These are phyloP conservation scores for Lagodon rhomboides DNA, from an alignment of 2,797 vertebrate genomes.

Conservation along the genomic window DNA sequence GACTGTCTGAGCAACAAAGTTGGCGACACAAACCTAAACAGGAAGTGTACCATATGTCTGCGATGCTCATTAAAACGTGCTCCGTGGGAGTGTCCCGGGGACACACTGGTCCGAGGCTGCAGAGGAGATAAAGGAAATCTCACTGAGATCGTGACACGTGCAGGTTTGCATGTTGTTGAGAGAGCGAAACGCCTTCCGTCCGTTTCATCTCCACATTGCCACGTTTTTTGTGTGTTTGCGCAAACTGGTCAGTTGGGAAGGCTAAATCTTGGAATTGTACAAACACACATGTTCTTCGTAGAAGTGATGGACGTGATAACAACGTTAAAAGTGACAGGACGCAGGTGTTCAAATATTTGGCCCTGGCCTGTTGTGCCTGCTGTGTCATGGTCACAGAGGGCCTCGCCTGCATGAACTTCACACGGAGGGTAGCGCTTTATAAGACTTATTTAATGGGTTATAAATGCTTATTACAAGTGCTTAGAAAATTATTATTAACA, in stretches of 20 bases:
- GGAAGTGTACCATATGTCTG: conserved; percentile 40
- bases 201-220: not conserved
- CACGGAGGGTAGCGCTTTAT: not conserved
- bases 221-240: conserved; percentile 12
- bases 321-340: conserved; percentile 41
- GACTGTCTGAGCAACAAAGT: not conserved
- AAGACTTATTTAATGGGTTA: not conserved
- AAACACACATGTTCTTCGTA: conserved; percentile 1
- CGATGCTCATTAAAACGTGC: not conserved
- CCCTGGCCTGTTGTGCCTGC: conserved; percentile 34
- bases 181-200: not conserved
- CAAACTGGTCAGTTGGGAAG: conserved; percentile 4
- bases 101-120: not conserved
- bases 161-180: not conserved
- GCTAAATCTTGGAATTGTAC: conserved; percentile 14
- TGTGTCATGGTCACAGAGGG: conserved; percentile 35
- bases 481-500: too few species aligned
- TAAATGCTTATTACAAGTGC: too few species aligned
- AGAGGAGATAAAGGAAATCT: not conserved
- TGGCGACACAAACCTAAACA: conserved; percentile 26
- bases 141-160: not conserved
- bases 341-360: conserved; percentile 73
- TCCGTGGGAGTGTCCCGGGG: not conserved
- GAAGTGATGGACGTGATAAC: conserved; percentile 35
- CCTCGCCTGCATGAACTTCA: not conserved